Base-by-base conservation (phyloP, 2,888 invertebrate genomes). In the Apantesis nais region DNA sequence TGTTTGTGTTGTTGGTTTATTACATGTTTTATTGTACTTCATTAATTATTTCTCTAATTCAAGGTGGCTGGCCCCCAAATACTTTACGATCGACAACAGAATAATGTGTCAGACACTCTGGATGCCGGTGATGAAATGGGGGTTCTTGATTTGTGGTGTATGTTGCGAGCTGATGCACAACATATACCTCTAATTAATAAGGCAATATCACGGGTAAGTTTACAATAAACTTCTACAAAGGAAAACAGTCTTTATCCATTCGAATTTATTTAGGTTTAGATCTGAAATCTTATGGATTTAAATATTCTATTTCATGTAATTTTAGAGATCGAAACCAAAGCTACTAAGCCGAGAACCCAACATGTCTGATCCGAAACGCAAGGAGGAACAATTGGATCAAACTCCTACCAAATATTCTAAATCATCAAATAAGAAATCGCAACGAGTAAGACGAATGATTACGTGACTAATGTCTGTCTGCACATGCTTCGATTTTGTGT, bases 101-200 rank as follows among this genome's bases (percentile, higher is more conserved):
- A 44, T 66, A 16, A 29, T 52, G 7, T 72, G 12, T 31, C 72
- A 2, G 81, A 81, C 14, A 5, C 67, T 0, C 68, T 82, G 9
- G 79, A 82, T 71, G 41, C 74, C 0, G 76, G 84, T 14, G 86
- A 87, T 60, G 91, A 90, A 71, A 70, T 90, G 52, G 92, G 92
- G 4, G 89, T 92, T 39, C 77, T 92, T 34, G 92, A 92, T 78
- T 74, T 91, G 62, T 92, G 92, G 92, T 91, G 86, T 78, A 77
- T 83, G 80, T 81, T 92, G 74, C 77, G 85, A 0, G 81, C 81
- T 0, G 86, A 87, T 1, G 72, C 80, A 31, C 58, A 78, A 22
- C 52, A 78, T 7, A 55, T 84, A 71, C 76, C 83, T n/a, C 66
- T 71, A 52, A 73, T 85, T 72, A 79, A 83, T 74, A 69, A 68